Conservation (phyloP, 2,888 invertebrate species). For the Drosophila formosana region DNA sequence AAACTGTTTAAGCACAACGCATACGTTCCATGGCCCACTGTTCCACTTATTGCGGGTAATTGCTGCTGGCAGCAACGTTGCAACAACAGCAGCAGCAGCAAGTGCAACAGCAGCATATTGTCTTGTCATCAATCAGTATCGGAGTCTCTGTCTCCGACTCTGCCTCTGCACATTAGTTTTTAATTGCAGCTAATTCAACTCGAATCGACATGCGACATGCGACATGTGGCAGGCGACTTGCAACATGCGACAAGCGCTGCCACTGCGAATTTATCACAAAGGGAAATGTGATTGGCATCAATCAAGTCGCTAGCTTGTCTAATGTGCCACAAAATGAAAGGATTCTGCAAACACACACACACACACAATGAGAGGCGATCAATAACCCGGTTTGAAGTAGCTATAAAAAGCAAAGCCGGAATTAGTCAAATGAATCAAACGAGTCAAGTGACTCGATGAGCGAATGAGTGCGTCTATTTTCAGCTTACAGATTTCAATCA, state of each 20-base stretch:
- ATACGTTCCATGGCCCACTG: constrained; percentile 35
- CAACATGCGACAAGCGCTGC: constrained; percentile 46
- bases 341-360: constrained; percentile 35
- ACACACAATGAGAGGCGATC: constrained; percentile 46
- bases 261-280: constrained; percentile 71
- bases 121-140: constrained; percentile 56
- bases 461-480: background rate
- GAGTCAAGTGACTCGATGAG: constrained; percentile 18
- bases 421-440: constrained; percentile 44
- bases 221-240: constrained; percentile 34
- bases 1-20: constrained; percentile 65
- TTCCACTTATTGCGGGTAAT: constrained; percentile 53
- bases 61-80: constrained; percentile 42
- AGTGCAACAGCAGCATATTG: constrained; percentile 34
- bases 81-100: constrained; percentile 16
- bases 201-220: constrained; percentile 42
- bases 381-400: constrained; percentile 56
- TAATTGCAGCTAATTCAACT: constrained; percentile 74
- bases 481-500: constrained; percentile 36
- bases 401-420: constrained; percentile 27
- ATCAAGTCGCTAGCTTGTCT: constrained; percentile 49
- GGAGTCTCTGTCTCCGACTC: background rate
- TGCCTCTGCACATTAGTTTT: constrained; percentile 62
- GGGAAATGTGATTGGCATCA: constrained; percentile 70
- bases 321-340: constrained; percentile 71